Evolutionary conservation across 1,140 invertebrate genomes (phyloP), one percentile per base, ranked within the genome.

Genomic region (Triops longicaudatus): DNA sequence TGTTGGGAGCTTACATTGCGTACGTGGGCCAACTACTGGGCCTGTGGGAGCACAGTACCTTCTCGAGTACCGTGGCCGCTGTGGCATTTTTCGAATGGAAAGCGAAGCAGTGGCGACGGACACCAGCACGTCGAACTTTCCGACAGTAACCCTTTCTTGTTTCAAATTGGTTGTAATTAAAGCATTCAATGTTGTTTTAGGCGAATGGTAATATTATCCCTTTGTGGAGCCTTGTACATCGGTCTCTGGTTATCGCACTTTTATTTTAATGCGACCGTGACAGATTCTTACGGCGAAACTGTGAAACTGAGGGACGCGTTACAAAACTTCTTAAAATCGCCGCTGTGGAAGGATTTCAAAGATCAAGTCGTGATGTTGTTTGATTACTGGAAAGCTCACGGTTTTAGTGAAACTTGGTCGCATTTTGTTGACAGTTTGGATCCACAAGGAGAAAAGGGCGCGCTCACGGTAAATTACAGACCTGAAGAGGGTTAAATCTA

Each of bases 231-330:
- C 5, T 79, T 98, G 0, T 97, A 94, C 81, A 80, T 90, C 0
- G 87, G 88, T 0, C 81, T 97, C 0, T 93, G 91, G 90, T 83
- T 85, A 27, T 91, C 91, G 31, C 94, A 91, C 79, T 84, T 98
- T 17, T 96, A 94, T 83, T 97, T 96, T 83, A 97, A 97, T 83
- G 93, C 93, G 14, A 91, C 89, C 71, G 87, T 98, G 17, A 92
- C 90, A 1, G 93, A 95, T 81, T 90, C 90, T 75, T 91, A 96
- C 78, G 95, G 94, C 6, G 93, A 96, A 80, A 90, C 93, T 82
- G 90, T 96, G 0, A 94, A 93, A 77, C 83, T 96, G 7, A 89
- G 93, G 75, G 95, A 97, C 83, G 94, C 95, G 0, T 79, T 96
- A 0, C 88, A 91, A 80, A 93, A 98, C 83, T 95, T 98, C 82